These are phyloP conservation scores for Catocala nupta DNA, from an alignment of 2,888 invertebrate species.

Conservation along the genomic window DNA sequence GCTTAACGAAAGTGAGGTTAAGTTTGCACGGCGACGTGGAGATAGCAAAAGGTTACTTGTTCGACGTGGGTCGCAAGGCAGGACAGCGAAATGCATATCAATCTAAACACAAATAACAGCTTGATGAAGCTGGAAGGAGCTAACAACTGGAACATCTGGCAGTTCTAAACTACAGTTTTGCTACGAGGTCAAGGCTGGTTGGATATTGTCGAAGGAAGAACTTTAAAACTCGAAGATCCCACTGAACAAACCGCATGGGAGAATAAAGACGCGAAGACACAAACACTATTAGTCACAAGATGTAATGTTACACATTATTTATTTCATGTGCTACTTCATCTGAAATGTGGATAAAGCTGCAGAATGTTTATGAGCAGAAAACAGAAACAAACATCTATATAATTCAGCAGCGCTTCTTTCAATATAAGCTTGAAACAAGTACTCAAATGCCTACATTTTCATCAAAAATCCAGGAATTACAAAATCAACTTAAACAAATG, in stretches of 20 bases:
- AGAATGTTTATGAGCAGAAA: constrained; percentile 59
- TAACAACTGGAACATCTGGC: not conserved
- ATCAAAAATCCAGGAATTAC: constrained; percentile 51
- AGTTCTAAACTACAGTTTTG: constrained; percentile 4
- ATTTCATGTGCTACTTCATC: constrained; percentile 46
- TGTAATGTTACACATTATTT: constrained; percentile 53
- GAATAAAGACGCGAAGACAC: constrained; percentile 46
- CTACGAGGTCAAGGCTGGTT: not conserved
- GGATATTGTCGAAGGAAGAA: not conserved
- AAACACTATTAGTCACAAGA: constrained; percentile 48
- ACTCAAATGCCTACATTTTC: constrained; percentile 34
- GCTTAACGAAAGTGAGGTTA: too few species aligned
- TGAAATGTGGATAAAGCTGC: constrained; percentile 56
- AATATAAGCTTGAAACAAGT: constrained; percentile 26
- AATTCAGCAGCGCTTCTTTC: constrained; percentile 58
- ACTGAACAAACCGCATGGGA: constrained; percentile 2
- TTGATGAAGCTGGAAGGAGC: constrained; percentile 1
- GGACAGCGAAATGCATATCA: not conserved
- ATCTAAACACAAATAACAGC: not conserved
- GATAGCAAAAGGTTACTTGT: too few species aligned
- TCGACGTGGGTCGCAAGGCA: too few species aligned
- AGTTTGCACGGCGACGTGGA: too few species aligned
- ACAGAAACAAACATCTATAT: constrained; percentile 57
- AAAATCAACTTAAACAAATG: constrained; percentile 48
- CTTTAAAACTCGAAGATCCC: not conserved